A percentile compares a stretch with the other conserved stretches of the same genome.
Evolutionary conservation across 2,797 vertebrate species (phyloP).

Genomic region (Epinephelus awoara): DNA sequence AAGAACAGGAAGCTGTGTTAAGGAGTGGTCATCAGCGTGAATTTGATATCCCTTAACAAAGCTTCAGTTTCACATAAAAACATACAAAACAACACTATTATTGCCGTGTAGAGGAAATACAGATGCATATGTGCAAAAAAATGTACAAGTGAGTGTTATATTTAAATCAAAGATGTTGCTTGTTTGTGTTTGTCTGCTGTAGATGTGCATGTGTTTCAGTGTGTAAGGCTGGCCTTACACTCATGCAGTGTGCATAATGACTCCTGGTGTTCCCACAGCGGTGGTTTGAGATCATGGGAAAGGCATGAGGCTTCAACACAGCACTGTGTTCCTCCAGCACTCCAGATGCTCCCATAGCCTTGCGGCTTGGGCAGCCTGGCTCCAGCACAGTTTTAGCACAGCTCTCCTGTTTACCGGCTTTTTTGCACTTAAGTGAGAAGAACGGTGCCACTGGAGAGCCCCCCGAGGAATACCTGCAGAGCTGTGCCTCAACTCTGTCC

Average conservation of each 20-base stretch:
- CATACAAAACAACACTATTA: not conserved
- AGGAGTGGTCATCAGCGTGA: slow-evolving; percentile 32
- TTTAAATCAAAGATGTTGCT: slow-evolving; percentile 22
- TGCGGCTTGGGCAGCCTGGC: slow-evolving; percentile 75
- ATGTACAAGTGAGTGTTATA: not conserved
- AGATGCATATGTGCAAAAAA: not conserved
- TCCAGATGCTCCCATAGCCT: slow-evolving; percentile 77
- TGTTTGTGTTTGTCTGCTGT: slow-evolving; percentile 9
- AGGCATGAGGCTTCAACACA: slow-evolving; percentile 77
- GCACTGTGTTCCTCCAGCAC: slow-evolving; percentile 66
- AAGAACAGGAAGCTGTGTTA: slow-evolving; percentile 44
- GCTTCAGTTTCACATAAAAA: slow-evolving; percentile 22
- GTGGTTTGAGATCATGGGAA: slow-evolving; percentile 84
- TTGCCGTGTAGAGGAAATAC: not conserved
- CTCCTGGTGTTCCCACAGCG: slow-evolving; percentile 70
- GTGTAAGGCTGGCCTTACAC: slow-evolving; percentile 24
- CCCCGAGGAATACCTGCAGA: slow-evolving; percentile 68
- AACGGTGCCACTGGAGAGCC: slow-evolving; percentile 18
- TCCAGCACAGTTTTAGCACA: slow-evolving; percentile 65
- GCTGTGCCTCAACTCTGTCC: slow-evolving; percentile 47
- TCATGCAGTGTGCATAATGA: slow-evolving; percentile 69
- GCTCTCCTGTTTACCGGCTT: slow-evolving; percentile 39
- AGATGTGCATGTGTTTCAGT: slow-evolving; percentile 24
- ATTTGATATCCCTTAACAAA: slow-evolving; percentile 20
- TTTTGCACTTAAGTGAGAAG: slow-evolving; percentile 36